phyloP scores from a whole-genome alignment of 1,140 invertebrate genomes.

The Brachionus koreanus region DNA sequence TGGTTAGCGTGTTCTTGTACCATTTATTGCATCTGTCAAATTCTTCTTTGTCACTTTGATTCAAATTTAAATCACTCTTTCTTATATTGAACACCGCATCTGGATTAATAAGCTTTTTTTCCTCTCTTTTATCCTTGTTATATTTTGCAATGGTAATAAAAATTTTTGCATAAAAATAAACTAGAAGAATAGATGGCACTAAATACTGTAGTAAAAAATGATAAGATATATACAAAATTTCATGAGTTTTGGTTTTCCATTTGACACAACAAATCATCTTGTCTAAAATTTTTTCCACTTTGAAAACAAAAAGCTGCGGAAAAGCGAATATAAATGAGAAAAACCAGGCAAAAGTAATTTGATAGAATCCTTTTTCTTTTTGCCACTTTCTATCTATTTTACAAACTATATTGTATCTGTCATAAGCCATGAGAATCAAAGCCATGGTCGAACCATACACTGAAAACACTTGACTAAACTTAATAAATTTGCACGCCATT shows the following conservation, averaged over 20 bases:
- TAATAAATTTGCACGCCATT: constrained; percentile 61
- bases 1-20: neutral
- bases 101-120: neutral
- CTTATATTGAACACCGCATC: neutral
- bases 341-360: constrained; percentile 65
- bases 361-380: constrained; percentile 47
- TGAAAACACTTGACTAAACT: constrained; percentile 58
- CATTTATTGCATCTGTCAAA: neutral
- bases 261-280: neutral
- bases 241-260: neutral
- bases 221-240: neutral
- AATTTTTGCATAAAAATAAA: constrained; percentile 30
- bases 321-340: constrained; percentile 64
- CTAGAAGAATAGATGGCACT: neutral
- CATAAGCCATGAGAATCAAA: constrained; percentile 64
- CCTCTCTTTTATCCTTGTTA: neutral
- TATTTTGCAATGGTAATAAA: neutral
- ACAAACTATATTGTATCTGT: constrained; percentile 66
- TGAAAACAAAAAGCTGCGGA: constrained; percentile 65
- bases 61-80: constrained; percentile 27
- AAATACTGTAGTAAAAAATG: constrained; percentile 19
- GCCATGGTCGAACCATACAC: constrained; percentile 65
- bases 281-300: constrained; percentile 45
- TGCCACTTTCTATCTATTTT: constrained; percentile 51
- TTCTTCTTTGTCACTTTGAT: neutral